A percentile compares a stretch with the other conserved stretches of the same genome.
Conservation (phyloP, 2,888 invertebrate genomes). For the Cantharis flavilabris region DNA sequence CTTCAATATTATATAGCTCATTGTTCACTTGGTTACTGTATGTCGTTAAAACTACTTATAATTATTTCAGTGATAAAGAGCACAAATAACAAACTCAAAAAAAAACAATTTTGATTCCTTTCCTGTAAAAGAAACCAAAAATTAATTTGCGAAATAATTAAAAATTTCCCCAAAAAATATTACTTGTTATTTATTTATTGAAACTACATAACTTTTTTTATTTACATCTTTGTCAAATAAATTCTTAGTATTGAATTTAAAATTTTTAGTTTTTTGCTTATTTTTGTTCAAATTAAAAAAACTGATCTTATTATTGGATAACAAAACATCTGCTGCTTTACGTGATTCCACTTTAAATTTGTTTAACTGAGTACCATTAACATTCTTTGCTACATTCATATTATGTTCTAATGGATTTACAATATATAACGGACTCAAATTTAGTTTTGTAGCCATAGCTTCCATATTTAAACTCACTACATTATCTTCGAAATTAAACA, state of each 20-base stretch:
- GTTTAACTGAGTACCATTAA: slow-evolving; percentile 74
- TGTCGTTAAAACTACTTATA: neutral
- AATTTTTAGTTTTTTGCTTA: slow-evolving; percentile 28
- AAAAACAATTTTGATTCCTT: too few species aligned
- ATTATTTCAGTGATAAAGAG: neutral
- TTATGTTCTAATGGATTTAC: slow-evolving; percentile 81
- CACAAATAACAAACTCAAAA: neutral
- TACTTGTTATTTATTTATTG: neutral
- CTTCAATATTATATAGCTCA: neutral
- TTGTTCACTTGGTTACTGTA: neutral
- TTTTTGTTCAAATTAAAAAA: slow-evolving; percentile 46
- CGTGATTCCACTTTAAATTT: slow-evolving; percentile 66
- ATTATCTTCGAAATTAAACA: slow-evolving; percentile 75
- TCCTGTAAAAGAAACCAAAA: too few species aligned
- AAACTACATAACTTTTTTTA: slow-evolving; percentile 40
- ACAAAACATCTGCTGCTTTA: slow-evolving; percentile 73
- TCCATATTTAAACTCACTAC: slow-evolving; percentile 79
- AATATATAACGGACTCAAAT: slow-evolving; percentile 74
- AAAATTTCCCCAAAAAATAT: too few species aligned
- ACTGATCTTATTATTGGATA: slow-evolving; percentile 56
- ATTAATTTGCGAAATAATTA: too few species aligned
- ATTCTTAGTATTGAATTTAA: slow-evolving; percentile 63
- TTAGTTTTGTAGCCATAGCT: slow-evolving; percentile 67
- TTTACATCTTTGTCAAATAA: slow-evolving; percentile 60
- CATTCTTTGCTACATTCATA: slow-evolving; percentile 86